phyloP scores from a whole-genome alignment of 2,113 vertebrate species.

The Eulemur rufifrons region DNA sequence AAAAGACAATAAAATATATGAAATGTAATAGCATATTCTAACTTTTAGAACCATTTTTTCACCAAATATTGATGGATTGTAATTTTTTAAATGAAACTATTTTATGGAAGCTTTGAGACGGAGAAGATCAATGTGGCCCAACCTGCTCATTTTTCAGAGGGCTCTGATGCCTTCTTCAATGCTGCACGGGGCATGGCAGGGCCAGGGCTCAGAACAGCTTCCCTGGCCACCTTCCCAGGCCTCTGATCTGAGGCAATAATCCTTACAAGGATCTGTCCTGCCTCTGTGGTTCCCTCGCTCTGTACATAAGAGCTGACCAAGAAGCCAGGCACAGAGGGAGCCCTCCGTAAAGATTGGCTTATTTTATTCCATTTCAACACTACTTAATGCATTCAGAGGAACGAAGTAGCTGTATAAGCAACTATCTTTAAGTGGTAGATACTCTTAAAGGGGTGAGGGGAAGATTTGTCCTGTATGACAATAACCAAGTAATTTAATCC shows the following conservation, averaged over 20 bases:
- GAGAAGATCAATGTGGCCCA: background rate
- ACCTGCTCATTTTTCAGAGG: background rate
- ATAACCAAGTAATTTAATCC: background rate
- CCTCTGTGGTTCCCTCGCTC: too few relatives aligned
- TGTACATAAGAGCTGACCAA: background rate
- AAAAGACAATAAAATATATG: background rate
- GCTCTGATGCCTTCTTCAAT: background rate
- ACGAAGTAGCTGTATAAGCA: background rate
- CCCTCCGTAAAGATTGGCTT: background rate
- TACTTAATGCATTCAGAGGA: background rate
- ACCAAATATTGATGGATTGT: background rate
- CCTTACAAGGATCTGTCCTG: accelerated
- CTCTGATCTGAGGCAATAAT: background rate
- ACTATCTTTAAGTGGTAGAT: background rate
- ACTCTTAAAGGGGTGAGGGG: background rate
- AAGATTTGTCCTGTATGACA: background rate
- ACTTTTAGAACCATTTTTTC: background rate
- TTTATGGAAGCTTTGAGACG: background rate
- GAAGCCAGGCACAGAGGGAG: background rate
- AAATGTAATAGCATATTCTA: background rate
- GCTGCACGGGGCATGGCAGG: accelerated
- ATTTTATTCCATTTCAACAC: background rate
- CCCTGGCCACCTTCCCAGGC: background rate
- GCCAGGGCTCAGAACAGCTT: too few relatives aligned
- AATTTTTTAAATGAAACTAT: background rate